Evolutionary conservation across 2,797 vertebrate species (phyloP).

Genomic region (Centropyge bicolor): DNA sequence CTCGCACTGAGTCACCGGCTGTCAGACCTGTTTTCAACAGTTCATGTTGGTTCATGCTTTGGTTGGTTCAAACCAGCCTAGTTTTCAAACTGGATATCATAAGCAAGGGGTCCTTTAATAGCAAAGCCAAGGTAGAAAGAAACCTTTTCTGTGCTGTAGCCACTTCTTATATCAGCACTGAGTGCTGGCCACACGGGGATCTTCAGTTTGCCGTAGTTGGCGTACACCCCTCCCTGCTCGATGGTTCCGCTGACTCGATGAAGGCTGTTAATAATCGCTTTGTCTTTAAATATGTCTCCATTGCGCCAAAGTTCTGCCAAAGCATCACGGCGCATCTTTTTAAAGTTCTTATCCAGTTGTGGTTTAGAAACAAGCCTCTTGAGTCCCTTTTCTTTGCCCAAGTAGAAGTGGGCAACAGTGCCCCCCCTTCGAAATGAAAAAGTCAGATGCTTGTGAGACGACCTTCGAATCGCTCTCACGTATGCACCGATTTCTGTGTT

Average conservation of each 20-base stretch:
- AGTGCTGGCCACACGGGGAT: conserved; percentile 78
- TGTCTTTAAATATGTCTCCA: conserved; percentile 83
- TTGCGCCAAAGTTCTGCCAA: conserved; percentile 79
- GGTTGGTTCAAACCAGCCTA: not conserved
- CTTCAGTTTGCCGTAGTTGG: conserved; percentile 77
- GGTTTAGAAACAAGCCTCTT: conserved; percentile 82
- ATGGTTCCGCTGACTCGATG: conserved; percentile 76
- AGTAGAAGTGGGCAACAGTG: conserved; percentile 80
- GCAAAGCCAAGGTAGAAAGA: conserved; percentile 88
- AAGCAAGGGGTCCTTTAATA: conserved; percentile 83
- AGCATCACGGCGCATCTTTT: conserved; percentile 38
- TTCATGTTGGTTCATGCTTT: not conserved
- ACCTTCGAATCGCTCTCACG: conserved; percentile 62
- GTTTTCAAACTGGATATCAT: conserved; percentile 79
- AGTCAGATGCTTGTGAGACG: conserved; percentile 63
- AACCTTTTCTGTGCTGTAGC: conserved; percentile 83
- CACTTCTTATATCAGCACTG: conserved; percentile 73
- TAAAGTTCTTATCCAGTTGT: conserved; percentile 79
- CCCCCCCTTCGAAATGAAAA: conserved; percentile 71
- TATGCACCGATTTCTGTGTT: conserved; percentile 78
- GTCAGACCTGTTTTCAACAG: not conserved
- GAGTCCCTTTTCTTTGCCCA: conserved; percentile 73
- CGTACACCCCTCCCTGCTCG: conserved; percentile 75
- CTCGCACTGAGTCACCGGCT: not conserved
- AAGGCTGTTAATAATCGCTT: conserved; percentile 72